A percentile compares a stretch with the other conserved stretches of the same genome.
Conservation (phyloP, 2,888 invertebrate species). For the Brachyptera putata region DNA sequence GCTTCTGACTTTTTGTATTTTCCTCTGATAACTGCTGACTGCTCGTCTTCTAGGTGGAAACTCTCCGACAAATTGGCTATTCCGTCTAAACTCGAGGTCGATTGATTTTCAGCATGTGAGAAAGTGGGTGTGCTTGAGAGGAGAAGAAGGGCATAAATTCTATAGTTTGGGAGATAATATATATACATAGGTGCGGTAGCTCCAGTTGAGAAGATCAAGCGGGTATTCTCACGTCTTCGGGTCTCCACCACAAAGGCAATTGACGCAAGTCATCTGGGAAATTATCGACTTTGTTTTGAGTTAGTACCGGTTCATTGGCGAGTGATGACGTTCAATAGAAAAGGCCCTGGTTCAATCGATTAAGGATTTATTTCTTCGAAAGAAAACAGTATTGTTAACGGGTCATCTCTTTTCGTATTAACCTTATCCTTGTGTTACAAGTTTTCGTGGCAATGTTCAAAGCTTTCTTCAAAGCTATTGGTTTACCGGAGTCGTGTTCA, state of each 20-base stretch:
- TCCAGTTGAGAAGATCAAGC: not conserved
- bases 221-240: not conserved
- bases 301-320: constrained; percentile 17
- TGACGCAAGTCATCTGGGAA: constrained; percentile 12
- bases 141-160: too few species aligned
- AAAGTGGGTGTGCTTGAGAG: not conserved
- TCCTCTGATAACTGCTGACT: too few species aligned
- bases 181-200: too few species aligned
- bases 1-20: too few species aligned
- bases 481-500: too few species aligned
- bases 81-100: not conserved
- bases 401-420: not conserved
- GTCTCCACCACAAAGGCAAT: not conserved
- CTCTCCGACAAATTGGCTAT: constrained; percentile 5
- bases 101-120: not conserved
- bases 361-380: not conserved
- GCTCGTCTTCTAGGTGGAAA: too few species aligned
- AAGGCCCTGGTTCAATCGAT: constrained; percentile 9
- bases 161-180: too few species aligned
- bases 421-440: not conserved
- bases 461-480: not conserved
- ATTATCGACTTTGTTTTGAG: constrained; percentile 9
- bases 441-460: not conserved
- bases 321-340: constrained; percentile 9
- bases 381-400: constrained; percentile 8